These are phyloP conservation scores for Orthochromis indermauri DNA, from an alignment of 2,113 vertebrate genomes.

Conservation along the genomic window DNA sequence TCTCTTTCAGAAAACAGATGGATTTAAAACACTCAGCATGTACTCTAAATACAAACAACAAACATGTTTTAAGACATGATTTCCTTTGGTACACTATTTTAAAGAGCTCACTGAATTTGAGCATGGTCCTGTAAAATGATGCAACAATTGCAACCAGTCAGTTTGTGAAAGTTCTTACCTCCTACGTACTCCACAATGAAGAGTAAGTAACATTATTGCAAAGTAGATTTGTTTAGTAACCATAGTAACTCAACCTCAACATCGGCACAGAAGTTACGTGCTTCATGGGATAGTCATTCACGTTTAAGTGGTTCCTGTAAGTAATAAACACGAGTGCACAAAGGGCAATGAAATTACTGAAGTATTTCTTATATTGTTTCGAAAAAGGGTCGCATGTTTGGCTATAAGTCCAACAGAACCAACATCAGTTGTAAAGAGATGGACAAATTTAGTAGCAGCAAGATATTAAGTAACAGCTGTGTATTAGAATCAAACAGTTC, in stretches of 20 bases:
- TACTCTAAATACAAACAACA: not conserved
- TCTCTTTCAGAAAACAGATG: not conserved
- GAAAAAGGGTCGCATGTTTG: not conserved
- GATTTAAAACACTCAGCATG: not conserved
- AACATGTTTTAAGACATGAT: not conserved
- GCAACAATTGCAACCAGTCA: not conserved
- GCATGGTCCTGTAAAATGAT: not conserved
- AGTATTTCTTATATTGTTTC: not conserved
- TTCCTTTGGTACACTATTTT: not conserved
- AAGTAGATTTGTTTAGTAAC: not conserved
- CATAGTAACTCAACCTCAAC: not conserved
- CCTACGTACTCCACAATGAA: rapidly evolving
- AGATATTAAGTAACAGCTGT: too few relatives aligned
- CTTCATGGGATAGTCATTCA: not conserved
- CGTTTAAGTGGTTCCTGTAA: not conserved
- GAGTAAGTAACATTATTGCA: not conserved
- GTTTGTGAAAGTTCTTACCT: not conserved
- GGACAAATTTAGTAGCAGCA: not conserved
- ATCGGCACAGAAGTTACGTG: not conserved
- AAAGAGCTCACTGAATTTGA: not conserved
- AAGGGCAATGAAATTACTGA: not conserved
- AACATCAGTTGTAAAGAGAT: not conserved
- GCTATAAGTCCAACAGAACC: rapidly evolving
- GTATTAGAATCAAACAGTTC: not conserved
- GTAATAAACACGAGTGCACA: not conserved